Evolutionary conservation across 2,113 vertebrate genomes (phyloP).

Genomic region (Todiramphus chloris): DNA sequence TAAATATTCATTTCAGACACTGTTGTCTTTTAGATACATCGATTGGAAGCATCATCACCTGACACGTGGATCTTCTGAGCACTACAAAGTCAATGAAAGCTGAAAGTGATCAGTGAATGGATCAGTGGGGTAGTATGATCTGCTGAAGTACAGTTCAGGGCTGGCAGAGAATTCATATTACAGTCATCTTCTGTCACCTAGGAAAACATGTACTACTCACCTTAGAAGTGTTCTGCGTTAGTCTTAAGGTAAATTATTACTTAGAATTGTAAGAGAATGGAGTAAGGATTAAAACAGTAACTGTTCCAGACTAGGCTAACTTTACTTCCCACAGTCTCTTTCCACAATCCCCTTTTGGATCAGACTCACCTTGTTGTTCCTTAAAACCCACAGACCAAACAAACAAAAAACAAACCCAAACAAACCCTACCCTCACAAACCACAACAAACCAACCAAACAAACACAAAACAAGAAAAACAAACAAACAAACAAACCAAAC

Average conservation of each 20-base stretch:
- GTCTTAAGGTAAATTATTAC: not conserved
- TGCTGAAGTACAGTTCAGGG: not conserved
- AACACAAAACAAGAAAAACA: too few relatives aligned
- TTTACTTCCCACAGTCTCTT: accelerated
- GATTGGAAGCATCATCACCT: not conserved
- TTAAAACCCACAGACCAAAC: too few relatives aligned
- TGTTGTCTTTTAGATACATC: not conserved
- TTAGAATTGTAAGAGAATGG: not conserved
- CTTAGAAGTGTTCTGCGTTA: not conserved
- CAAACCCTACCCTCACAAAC: too few relatives aligned
- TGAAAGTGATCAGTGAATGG: not conserved
- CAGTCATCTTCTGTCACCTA: not conserved
- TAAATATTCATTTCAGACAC: not conserved
- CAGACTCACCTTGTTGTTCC: not conserved
- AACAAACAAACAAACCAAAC: too few relatives aligned
- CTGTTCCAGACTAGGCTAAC: not conserved
- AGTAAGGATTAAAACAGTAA: not conserved
- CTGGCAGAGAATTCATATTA: not conserved
- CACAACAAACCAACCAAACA: too few relatives aligned
- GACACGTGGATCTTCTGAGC: not conserved
- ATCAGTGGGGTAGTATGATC: not conserved
- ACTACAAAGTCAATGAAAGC: not conserved
- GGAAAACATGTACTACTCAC: not conserved
- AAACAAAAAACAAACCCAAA: not conserved
- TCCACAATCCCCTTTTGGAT: not conserved